phyloP scores from a whole-genome alignment of 64 coral and sea anemone genomes.

The Cladopsammia gracilis region DNA sequence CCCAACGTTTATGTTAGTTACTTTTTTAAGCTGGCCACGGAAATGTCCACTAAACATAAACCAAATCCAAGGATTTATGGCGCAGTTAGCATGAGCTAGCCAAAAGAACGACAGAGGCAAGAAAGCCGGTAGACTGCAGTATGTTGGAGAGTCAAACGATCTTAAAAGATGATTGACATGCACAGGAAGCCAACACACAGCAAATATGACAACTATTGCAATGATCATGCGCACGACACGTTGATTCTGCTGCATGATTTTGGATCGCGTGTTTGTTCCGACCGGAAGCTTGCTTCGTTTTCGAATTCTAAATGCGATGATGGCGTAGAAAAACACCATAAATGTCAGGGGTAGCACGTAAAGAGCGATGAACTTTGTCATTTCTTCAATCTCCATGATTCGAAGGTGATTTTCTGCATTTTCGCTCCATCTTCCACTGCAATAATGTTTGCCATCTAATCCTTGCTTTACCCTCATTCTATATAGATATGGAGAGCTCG shows the following conservation, averaged over 20 bases:
- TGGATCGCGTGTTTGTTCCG: slow-evolving; percentile 2
- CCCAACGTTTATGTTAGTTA: background rate
- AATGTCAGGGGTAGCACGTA: slow-evolving; percentile 52
- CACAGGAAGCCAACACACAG: slow-evolving; percentile 76
- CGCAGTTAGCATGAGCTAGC: slow-evolving; percentile 65
- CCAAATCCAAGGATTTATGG: slow-evolving; percentile 64
- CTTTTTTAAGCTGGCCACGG: slow-evolving; percentile 10
- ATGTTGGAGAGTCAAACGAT: slow-evolving; percentile 44
- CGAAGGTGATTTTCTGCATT: background rate
- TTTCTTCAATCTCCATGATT: slow-evolving; percentile 19
- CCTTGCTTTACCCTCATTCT: slow-evolving; percentile 23
- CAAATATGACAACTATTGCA: slow-evolving; percentile 66
- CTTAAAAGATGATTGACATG: slow-evolving; percentile 72
- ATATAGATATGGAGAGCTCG: slow-evolving; percentile 25
- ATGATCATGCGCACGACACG: slow-evolving; percentile 64
- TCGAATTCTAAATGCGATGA: slow-evolving; percentile 42
- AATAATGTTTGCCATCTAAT: slow-evolving; percentile 14
- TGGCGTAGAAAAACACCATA: slow-evolving; percentile 62
- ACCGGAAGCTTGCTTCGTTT: slow-evolving; percentile 12
- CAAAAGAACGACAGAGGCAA: slow-evolving; percentile 56
- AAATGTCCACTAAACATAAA: slow-evolving; percentile 65
- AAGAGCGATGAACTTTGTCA: slow-evolving; percentile 25
- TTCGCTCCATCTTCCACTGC: slow-evolving; percentile 27
- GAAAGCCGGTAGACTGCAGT: slow-evolving; percentile 28
- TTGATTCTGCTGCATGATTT: slow-evolving; percentile 62